Base-by-base conservation (phyloP, 2,113 vertebrate species). In the Lepus europaeus region DNA sequence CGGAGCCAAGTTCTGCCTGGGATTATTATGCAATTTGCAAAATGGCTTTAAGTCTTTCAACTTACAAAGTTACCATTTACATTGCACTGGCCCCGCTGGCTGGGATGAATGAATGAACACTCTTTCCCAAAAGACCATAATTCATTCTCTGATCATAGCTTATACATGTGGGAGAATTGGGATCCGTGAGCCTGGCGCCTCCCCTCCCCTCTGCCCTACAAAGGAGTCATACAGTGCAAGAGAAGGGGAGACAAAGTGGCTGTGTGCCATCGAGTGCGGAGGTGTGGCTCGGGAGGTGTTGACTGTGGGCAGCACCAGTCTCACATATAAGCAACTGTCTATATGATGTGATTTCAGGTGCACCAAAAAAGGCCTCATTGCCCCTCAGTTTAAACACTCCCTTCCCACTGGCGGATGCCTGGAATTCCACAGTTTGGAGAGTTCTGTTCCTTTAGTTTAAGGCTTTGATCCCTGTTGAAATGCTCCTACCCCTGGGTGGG, bases 311-410 rank as follows among this genome's bases (percentile, higher is more conserved):
- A 79, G 96, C 91, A 87, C 76, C 87, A 33, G 84, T 79, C 85
- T 96, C 91, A 96, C 96, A 91, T 97, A 96, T 96, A 97, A 96
- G 97, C 96, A 97, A 97, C 97, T 92, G 97, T 97, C 97, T 96
- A 86, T 96, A 95, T 90, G 96, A 92, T 97, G 97, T 97, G 97
- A 97, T 97, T 97, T 97, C 97, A 97, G 97, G 97, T 97, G 97
- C 94, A 94, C 97, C 96, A 61, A 96, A 97, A 97, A 97, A 97
- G 96, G 96, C 97, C 92, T 97, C 97, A 97, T 97, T 97, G 97
- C 96, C 95, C 94, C 73, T 97, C 96, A 97, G 94, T 97, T 97
- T 97, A 97, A 97, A 97, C 97, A 97, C 96, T 96, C 96, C 92
- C 94, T 97, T 96, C 88, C 95, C 96, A 97, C 97, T 96, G 94